Percentiles rank a stretch among this genome's conserved stretches.
Evolutionary conservation across 2,113 vertebrate species (phyloP).

Genomic region (Sander vitreus): DNA sequence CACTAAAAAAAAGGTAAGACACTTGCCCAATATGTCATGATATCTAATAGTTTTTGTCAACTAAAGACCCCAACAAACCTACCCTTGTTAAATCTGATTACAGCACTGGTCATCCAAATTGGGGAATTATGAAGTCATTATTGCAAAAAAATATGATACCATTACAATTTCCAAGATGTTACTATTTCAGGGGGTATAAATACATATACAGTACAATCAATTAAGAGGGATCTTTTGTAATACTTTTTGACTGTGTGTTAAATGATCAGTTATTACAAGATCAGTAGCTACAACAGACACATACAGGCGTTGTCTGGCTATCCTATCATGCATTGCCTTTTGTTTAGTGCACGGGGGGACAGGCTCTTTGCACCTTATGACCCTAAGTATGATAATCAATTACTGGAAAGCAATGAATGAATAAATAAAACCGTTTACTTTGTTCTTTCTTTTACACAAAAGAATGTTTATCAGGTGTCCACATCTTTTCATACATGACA

Average conservation of each 20-base stretch:
- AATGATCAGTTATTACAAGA: constrained; percentile 14
- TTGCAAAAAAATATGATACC: constrained; percentile 16
- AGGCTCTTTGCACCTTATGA: neutral
- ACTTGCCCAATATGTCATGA: neutral
- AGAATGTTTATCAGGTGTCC: neutral
- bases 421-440: neutral
- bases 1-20: constrained; percentile 89
- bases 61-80: neutral
- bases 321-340: constrained; percentile 3
- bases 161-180: constrained; percentile 45
- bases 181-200: neutral
- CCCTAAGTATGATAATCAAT: neutral
- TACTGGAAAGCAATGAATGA: neutral
- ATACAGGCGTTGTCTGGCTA: neutral
- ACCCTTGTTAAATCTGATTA: constrained; percentile 36
- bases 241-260: neutral
- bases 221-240: constrained; percentile 14
- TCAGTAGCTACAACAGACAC: neutral
- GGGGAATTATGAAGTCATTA: constrained; percentile 27
- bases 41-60: constrained; percentile 15
- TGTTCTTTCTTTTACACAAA: neutral
- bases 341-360: neutral
- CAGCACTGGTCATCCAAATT: constrained; percentile 10
- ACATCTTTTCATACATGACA: neutral
- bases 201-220: constrained; percentile 21